Evolutionary conservation across 2,113 vertebrate genomes (phyloP), one percentile per base, ranked within the genome.

Genomic region (Pachypanchax playfairii): DNA sequence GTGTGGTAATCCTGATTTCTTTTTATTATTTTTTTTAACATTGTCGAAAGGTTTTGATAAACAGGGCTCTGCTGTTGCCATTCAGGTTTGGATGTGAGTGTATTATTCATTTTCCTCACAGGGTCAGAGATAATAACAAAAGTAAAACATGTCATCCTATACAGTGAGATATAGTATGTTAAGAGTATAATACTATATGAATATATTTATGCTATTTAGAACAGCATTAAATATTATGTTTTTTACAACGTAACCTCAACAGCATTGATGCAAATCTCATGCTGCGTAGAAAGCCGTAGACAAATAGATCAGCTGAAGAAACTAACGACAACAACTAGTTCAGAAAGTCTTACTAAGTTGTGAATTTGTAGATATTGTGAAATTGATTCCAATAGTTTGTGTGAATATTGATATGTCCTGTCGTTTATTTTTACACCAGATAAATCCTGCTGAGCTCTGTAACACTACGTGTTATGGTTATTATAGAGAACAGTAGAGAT

Each of bases 341-440:
- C 77, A 78, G 65, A 86, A 77, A 77, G 75, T 85, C 83, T 78
- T 65, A 75, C 67, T 52, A 77, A 82, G 61, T 90, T 82, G 84
- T 91, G 87, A 86, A 88, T 90, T 86, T 90, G 79, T 90, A 86
- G 79, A 91, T 90, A 87, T 89, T 82, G 86, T 91, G 85, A 88
- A 86, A 82, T 74, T 48, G 75, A 81, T 82, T 81, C 73, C 53
- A 57, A 85, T 86, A 72, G 77, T 85, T 83, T 65, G 72, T 87
- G 84, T 89, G 85, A 85, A 86, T 73, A 84, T 88, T 67, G 70
- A 81, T 81, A 85, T 73, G 84, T 89, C 78, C 74, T 56, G 77
- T 87, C 71, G 43, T 82, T 87, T 88, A 73, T 87, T 87, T 86
- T 88, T 78, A 82, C 76, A 82, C 81, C 55, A 36, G 63, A 83